Evolutionary conservation across 2,797 vertebrate species (phyloP).

Genomic region (Syndactyla subalaris): DNA sequence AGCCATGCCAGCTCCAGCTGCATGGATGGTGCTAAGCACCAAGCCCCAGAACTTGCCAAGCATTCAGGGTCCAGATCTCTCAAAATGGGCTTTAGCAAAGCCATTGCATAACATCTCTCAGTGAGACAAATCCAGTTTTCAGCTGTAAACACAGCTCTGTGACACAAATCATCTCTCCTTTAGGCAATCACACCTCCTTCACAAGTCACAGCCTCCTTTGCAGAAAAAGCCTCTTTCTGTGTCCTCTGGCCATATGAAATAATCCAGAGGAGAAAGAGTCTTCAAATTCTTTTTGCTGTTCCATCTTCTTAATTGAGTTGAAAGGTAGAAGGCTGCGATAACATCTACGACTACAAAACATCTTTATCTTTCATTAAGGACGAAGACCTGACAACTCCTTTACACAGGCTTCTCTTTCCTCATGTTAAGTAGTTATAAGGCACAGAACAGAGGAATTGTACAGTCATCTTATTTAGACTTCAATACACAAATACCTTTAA

Average conservation of each 20-base stretch:
- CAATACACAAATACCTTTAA: not conserved
- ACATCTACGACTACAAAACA: conserved; percentile 4
- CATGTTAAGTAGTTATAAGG: not conserved
- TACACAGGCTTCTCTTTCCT: not conserved
- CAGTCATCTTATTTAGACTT: not conserved
- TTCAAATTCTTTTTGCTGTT: not conserved
- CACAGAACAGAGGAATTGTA: not conserved
- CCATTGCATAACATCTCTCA: not conserved
- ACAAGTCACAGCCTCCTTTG: not conserved
- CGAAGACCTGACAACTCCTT: conserved; percentile 13
- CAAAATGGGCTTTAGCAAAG: not conserved
- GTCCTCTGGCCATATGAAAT: conserved; percentile 10
- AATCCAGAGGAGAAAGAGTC: not conserved
- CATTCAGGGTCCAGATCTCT: not conserved
- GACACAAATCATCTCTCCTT: not conserved
- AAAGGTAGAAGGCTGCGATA: conserved; percentile 52
- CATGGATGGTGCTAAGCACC: not conserved
- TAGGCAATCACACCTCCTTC: not conserved
- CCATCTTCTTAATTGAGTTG: conserved; percentile 53
- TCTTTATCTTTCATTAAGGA: conserved; percentile 40
- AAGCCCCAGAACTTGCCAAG: not conserved
- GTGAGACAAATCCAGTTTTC: not conserved
- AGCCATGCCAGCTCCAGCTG: not conserved
- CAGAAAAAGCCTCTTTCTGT: conserved; percentile 1
- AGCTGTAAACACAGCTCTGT: not conserved